phyloP scores from a whole-genome alignment of 2,888 invertebrate genomes.

The Spodoptera exigua region DNA sequence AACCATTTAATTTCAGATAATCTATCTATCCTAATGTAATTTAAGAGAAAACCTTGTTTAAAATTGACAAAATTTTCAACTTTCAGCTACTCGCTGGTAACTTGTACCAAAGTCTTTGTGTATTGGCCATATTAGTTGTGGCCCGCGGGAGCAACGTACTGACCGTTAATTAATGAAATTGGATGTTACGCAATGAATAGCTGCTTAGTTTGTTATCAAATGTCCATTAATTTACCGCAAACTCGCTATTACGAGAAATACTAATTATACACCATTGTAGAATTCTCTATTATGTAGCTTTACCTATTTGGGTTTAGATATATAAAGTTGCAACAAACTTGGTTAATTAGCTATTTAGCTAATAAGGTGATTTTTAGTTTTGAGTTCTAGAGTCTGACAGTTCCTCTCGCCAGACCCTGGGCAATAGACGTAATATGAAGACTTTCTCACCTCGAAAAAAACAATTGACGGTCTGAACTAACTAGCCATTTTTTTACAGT shows the following conservation, averaged over 20 bases:
- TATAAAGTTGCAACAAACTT: too few relatives aligned
- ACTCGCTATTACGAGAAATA: constrained; percentile 21
- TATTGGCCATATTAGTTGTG: constrained; percentile 55
- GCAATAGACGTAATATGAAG: too few relatives aligned
- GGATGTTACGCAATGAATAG: constrained; percentile 53
- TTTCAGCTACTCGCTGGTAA: not conserved
- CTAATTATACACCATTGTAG: constrained; percentile 19
- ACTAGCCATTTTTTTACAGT: too few relatives aligned
- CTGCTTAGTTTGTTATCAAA: constrained; percentile 51
- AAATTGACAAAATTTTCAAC: not conserved
- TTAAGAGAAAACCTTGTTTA: not conserved
- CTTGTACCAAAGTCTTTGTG: constrained; percentile 21
- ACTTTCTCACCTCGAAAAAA: too few relatives aligned
- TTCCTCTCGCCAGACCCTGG: too few relatives aligned
- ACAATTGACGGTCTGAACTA: too few relatives aligned
- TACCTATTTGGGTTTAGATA: not conserved
- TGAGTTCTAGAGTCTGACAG: too few relatives aligned
- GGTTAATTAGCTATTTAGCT: too few relatives aligned
- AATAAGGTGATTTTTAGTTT: too few relatives aligned
- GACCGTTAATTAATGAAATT: constrained; percentile 68
- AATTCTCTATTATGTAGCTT: constrained; percentile 2
- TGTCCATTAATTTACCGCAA: constrained; percentile 46
- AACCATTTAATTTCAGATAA: too few relatives aligned
- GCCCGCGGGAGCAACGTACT: constrained; percentile 49
- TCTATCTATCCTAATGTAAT: too few relatives aligned